These are phyloP conservation scores for Ceryle rudis DNA, from an alignment of 2,797 vertebrate genomes.

Conservation along the genomic window DNA sequence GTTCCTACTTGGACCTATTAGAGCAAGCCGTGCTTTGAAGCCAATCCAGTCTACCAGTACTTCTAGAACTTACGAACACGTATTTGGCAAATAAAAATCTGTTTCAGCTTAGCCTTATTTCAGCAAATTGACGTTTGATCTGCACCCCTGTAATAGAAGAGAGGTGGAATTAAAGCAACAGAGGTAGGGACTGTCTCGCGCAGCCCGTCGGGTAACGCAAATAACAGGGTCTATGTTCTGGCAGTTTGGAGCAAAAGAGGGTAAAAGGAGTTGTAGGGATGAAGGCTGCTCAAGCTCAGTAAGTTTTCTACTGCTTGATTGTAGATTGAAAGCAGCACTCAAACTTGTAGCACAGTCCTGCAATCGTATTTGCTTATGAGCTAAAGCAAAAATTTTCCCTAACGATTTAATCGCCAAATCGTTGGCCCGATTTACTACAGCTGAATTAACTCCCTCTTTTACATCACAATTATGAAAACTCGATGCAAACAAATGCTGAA, in stretches of 20 bases:
- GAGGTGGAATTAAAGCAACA: background rate
- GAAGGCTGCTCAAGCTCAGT: background rate
- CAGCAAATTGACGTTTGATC: background rate
- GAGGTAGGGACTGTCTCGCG: background rate
- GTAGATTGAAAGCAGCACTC: background rate
- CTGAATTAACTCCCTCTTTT: background rate
- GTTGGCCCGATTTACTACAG: background rate
- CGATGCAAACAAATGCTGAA: background rate
- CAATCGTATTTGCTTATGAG: background rate
- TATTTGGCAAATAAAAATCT: conserved; percentile 9
- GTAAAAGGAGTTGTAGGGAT: background rate
- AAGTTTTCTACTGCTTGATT: background rate
- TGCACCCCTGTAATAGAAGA: background rate
- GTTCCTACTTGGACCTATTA: background rate
- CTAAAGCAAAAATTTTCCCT: background rate
- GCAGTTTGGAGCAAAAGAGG: background rate
- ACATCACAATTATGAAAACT: background rate
- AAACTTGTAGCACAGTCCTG: background rate
- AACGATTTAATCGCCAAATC: background rate
- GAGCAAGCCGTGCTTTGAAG: background rate
- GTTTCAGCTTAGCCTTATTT: background rate
- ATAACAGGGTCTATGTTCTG: fast-evolving
- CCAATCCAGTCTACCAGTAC: background rate
- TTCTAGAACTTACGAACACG: background rate
- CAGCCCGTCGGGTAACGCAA: background rate